Percentiles rank a stretch among this genome's conserved stretches.
Evolutionary conservation across 2,888 invertebrate genomes (phyloP).

Genomic region (Volucella zonaria): DNA sequence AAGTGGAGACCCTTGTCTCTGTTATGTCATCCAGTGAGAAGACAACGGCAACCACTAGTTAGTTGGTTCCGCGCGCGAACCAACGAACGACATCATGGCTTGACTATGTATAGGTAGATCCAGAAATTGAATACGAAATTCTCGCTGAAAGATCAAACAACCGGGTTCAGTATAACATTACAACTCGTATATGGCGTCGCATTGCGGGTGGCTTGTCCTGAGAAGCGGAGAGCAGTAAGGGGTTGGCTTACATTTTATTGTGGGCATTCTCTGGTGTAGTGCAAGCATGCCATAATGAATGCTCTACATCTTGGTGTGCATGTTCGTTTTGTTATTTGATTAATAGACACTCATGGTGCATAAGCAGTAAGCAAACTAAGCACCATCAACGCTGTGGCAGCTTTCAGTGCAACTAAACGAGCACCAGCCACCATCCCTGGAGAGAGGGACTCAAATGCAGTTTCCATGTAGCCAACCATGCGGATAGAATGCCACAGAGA

Average conservation of each 20-base stretch:
- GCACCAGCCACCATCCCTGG: background rate
- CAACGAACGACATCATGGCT: conserved; percentile 6
- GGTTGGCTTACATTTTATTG: conserved; percentile 20
- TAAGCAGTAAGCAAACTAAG: conserved; percentile 3
- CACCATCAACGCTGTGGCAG: too few species aligned
- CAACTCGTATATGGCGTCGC: background rate
- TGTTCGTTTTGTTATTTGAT: conserved; percentile 51
- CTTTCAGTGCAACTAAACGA: background rate
- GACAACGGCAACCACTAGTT: background rate
- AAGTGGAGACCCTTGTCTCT: conserved; percentile 33
- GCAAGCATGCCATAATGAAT: conserved; percentile 9
- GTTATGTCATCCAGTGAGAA: conserved; percentile 49
- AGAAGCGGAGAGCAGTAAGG: background rate
- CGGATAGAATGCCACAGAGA: background rate
- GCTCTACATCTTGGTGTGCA: conserved; percentile 10
- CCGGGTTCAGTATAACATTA: conserved; percentile 45
- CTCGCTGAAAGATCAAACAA: conserved; percentile 58
- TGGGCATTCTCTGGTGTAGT: conserved; percentile 30
- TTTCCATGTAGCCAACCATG: conserved; percentile 34
- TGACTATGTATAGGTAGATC: conserved; percentile 59
- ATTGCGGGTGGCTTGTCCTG: conserved; percentile 6
- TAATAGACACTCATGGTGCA: conserved; percentile 47
- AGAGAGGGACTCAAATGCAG: conserved; percentile 19
- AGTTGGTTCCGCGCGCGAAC: conserved; percentile 14
- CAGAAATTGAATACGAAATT: conserved; percentile 67